Conservation (phyloP, 2,888 invertebrate genomes). For the Lomographa bimaculata region DNA sequence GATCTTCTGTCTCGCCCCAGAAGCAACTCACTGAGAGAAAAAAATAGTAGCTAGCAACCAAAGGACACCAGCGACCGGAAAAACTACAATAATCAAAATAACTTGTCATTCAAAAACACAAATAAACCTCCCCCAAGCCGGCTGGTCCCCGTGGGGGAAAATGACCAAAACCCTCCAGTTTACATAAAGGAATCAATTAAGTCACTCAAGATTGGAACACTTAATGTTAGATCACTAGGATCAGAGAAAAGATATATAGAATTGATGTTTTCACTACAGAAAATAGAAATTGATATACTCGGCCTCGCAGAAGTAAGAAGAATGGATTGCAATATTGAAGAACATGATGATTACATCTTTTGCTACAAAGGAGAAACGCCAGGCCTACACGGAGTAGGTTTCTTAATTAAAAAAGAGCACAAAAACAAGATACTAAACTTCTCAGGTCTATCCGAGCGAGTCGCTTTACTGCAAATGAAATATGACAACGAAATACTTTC, state of each 20-base stretch:
- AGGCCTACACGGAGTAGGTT: too few relatives aligned
- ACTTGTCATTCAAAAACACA: background rate
- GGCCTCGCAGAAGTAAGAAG: too few relatives aligned
- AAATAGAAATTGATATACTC: too few relatives aligned
- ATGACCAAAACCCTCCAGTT: constrained; percentile 26
- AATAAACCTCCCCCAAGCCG: too few relatives aligned
- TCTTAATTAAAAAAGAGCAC: too few relatives aligned
- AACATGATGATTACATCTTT: too few relatives aligned
- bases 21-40: constrained; percentile 16
- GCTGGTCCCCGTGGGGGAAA: too few relatives aligned
- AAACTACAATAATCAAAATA: background rate
- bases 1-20: constrained; percentile 9
- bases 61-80: constrained; percentile 6
- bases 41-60: constrained; percentile 14
- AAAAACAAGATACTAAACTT: constrained; percentile 4
- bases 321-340: too few relatives aligned
- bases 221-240: constrained; percentile 11
- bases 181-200: background rate
- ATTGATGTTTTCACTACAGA: background rate
- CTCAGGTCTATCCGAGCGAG: constrained; percentile 7
- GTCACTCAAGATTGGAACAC: constrained; percentile 2
- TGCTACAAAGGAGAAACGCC: constrained; percentile 8
- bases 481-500: too few relatives aligned
- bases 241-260: too few relatives aligned
- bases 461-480: constrained; percentile 3